Percentiles rank a stretch among this genome's conserved stretches.
These are phyloP conservation scores for Oreochromis aureus DNA, from an alignment of 2,113 vertebrate species.

Conservation along the genomic window DNA sequence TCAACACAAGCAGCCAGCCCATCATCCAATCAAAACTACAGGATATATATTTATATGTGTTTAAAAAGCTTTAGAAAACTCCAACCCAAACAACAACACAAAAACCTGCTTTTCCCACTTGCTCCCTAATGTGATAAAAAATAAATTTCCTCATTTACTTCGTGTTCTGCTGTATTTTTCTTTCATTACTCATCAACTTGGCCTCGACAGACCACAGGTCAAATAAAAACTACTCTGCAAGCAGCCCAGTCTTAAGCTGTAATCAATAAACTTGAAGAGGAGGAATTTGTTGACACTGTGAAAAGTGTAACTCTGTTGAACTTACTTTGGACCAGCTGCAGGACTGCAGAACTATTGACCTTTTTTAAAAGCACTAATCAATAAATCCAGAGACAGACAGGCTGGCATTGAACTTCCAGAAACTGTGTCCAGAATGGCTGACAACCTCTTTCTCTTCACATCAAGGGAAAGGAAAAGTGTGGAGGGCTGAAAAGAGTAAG, in stretches of 20 bases:
- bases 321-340: background rate
- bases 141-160: background rate
- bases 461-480: background rate
- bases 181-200: background rate
- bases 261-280: background rate
- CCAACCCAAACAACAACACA: background rate
- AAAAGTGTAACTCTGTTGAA: background rate
- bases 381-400: slow-evolving; percentile 21
- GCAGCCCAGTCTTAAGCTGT: background rate
- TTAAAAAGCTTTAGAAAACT: background rate
- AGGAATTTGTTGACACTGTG: background rate
- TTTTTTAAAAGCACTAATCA: slow-evolving; percentile 12
- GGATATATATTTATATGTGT: accelerated
- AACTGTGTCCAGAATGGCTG: background rate
- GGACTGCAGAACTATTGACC: background rate
- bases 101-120: background rate
- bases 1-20: background rate
- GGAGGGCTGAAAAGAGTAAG: background rate
- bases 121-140: background rate
- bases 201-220: background rate
- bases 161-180: background rate
- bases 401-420: slow-evolving; percentile 1
- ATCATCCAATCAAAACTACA: background rate
- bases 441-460: background rate
- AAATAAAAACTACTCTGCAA: background rate